Base-by-base conservation (phyloP, 2,888 invertebrate genomes). In the Plagodis pulveraria region DNA sequence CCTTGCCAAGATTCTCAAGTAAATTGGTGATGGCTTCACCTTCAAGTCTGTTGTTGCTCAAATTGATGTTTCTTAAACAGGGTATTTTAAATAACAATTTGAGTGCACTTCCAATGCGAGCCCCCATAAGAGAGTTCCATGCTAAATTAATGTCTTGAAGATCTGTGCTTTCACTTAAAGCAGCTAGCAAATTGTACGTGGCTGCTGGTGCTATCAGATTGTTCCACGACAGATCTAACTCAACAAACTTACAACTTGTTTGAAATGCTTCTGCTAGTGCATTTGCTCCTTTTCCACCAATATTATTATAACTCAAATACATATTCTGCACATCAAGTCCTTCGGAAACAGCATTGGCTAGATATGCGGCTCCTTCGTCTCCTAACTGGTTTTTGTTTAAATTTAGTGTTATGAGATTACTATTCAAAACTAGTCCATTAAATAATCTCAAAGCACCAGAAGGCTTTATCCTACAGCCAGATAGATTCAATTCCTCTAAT, bases 141-240 rank as follows among this genome's bases (percentile, higher is more conserved):
- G 89, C 76, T 22, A 90, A 68, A 72, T 87, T 68, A 41, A 90
- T 54, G 42, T 78, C 77, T 70, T 78, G 62, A 12, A 89, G 71
- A 10, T 54, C 38, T 35, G 67, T 67, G 50, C 72, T 86, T 62
- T 84, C 81, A 38, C 77, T 61, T 36, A 89, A 65, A 10, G 62
- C 56, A 6, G 11, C 43, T 0, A 88, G 63, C 6, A 89, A 73
- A 59, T 58, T 69, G 22, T 55, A 71, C 2, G 76, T 73, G n/a
- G 80, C 80, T 10, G 63, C 64, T 34, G 78, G 69, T 4, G 72
- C 66, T 58, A 62, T 76, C 0, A 87, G 66, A 48, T 73, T 79
- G 54, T 90, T 90, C 86, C 86, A 88, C 0, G 89, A 88, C 5
- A 89, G 65, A 68, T 90, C 77, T 36, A 88, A 66, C 52, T 72